Evolutionary conservation across 2,888 invertebrate genomes (phyloP), one percentile per base, ranked within the genome.

Genomic region (Drosophila yooni): DNA sequence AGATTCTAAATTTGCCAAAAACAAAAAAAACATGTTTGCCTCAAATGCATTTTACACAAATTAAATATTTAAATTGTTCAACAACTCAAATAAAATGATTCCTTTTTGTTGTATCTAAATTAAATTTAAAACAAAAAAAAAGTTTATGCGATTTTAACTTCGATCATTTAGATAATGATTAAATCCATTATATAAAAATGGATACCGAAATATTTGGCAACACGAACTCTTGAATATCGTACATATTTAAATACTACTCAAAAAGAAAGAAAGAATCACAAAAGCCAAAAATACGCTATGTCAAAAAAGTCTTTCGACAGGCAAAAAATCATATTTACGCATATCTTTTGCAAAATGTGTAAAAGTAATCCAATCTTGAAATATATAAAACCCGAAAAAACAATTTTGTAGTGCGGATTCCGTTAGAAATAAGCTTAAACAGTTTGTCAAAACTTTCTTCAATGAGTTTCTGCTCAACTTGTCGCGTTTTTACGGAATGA

Each of bases 21-120:
- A 5, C 21, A 43, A 29, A 27, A 31, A 11, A 76, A 76, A 64
- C 70, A 63, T 50, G 70, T 74, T 75, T 77, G 51, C 21, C 53
- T 63, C 40, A 73, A 67, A 62, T 83, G 77, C 71, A 82, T 82
- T 46, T 82, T 77, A 56, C 38, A 31, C 57, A 46, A 59, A 68
- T 61, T 61, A 60, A 65, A 69, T 70, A 57, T 58, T 62, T 67
- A 66, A 63, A 73, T 66, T 73, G 68, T 57, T 59, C 46, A 65
- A 40, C 10, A 27, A 33, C 31, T 64, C 3, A 48, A 54, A 46
- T n/a, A 27, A 29, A 18, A 10, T 18, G 5, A 15, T 15, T 25
- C 0, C 25, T 48, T 48, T 25, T 48, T 21, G 3, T 25, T 25
- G 46, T 21, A 3, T 13, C 4, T 40, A 7, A 21, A 21, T 25